Evolutionary conservation across 2,888 invertebrate species (phyloP), one percentile per base, ranked within the genome.

Genomic region (Hirtodrosophila alboralis): DNA sequence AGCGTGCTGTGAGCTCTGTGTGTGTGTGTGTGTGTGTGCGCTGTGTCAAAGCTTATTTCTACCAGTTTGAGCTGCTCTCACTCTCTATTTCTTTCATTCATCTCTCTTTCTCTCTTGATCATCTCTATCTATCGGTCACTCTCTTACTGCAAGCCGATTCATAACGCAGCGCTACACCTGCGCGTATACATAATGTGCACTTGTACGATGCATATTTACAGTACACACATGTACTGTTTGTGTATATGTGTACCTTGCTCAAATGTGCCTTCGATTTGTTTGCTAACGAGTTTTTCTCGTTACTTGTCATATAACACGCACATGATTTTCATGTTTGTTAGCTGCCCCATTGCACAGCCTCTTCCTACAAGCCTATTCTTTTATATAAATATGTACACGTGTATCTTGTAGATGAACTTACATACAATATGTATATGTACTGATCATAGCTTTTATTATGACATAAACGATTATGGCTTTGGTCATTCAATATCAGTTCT

Each of bases 231-330:
- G 10, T 33, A 40, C 14, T 18, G 18, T 18, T 4, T 2, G 2
- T 18, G 16, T 4, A 16, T 9, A 52, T 37, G 40, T 67, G 2
- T 14, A 63, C 56, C 64, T 63, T 64, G 59, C 64, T 61, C 64
- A 69, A 84, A 80, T 75, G 49, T 56, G n/a, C 64, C 68, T 74
- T 64, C 57, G 56, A n/a, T 53, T 64, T 56, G 77, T 78, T 80
- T 80, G 76, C 56, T 60, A 86, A 72, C 71, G 68, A 79, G 79
- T 81, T 86, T 80, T 80, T 79, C 76, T 79, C 65, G 71, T 79
- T 75, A 62, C n/a, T 79, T 63, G 60, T 75, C 45, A 28, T 43
- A 27, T 30, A 16, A 36, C 43, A 44, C 23, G 13, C 16, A n/a
- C 26, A 47, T 33, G 14, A 57, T 52, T 57, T 58, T 52, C 63